These are phyloP conservation scores for Scaptomyza caliginosa DNA, from an alignment of 2,888 invertebrate genomes.

Conservation along the genomic window DNA sequence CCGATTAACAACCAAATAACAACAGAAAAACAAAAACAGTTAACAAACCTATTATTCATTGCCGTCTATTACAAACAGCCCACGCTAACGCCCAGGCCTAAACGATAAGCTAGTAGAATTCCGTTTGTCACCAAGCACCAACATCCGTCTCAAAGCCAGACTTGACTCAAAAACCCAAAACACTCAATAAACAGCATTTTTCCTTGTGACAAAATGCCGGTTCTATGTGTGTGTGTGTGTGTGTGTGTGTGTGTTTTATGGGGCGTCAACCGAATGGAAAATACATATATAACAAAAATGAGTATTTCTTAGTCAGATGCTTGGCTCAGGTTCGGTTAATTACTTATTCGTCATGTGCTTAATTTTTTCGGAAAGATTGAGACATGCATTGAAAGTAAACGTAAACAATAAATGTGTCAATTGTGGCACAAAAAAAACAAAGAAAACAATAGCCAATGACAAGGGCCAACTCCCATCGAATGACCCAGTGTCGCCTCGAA, in stretches of 20 bases:
- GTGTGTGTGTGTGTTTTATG: too few relatives aligned
- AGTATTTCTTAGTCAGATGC: slow-evolving; percentile 5
- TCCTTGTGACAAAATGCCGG: slow-evolving; percentile 49
- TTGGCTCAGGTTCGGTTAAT: slow-evolving; percentile 25
- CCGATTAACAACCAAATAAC: slow-evolving; percentile 4
- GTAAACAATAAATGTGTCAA: slow-evolving; percentile 44
- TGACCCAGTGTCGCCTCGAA: not conserved
- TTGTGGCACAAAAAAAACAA: too few relatives aligned
- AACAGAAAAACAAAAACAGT: not conserved
- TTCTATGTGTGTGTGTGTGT: too few relatives aligned
- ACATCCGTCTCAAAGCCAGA: slow-evolving; percentile 62
- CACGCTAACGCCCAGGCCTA: slow-evolving; percentile 65
- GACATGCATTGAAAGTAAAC: slow-evolving; percentile 15
- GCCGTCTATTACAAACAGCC: slow-evolving; percentile 53
- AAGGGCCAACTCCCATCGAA: not conserved
- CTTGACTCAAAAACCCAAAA: slow-evolving; percentile 1
- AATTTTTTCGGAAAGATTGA: too few relatives aligned
- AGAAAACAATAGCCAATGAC: too few relatives aligned
- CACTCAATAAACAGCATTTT: slow-evolving; percentile 47
- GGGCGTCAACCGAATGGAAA: slow-evolving; percentile 54
- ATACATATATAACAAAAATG: slow-evolving; percentile 13
- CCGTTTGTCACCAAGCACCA: slow-evolving; percentile 66
- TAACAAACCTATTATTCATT: slow-evolving; percentile 14
- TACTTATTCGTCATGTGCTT: slow-evolving; percentile 54
- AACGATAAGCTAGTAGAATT: slow-evolving; percentile 45